These are phyloP conservation scores for Holothuria glaberrima DNA, from an alignment of 35 echinoderm and acorn worm genomes.

Conservation along the genomic window DNA sequence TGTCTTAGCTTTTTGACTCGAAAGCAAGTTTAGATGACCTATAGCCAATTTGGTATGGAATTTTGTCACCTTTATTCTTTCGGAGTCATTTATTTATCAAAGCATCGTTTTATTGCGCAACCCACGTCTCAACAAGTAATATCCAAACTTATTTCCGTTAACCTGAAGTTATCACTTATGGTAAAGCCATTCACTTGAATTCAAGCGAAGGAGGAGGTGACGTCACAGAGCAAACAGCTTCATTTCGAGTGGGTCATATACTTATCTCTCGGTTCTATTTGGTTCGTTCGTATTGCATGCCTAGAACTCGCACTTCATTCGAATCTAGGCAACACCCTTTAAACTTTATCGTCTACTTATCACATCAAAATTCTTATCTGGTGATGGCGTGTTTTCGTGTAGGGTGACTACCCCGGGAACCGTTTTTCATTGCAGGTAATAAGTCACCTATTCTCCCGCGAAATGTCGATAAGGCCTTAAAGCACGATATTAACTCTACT, in stretches of 20 bases:
- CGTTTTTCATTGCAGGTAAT: conserved; percentile 33
- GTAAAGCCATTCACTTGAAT: conserved; percentile 18
- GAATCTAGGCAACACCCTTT: conserved; percentile 2
- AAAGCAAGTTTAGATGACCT: too few species aligned
- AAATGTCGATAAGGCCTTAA: neutral
- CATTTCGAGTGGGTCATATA: conserved; percentile 35
- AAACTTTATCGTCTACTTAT: conserved; percentile 7
- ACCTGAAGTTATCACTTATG: too few species aligned
- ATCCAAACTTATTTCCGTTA: too few species aligned
- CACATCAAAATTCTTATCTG: conserved; percentile 16
- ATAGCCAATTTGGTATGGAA: too few species aligned
- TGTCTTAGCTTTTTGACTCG: too few species aligned
- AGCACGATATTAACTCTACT: neutral
- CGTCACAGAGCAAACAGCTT: conserved; percentile 30
- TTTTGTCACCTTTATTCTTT: too few species aligned
- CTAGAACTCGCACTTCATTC: neutral
- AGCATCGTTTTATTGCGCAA: too few species aligned
- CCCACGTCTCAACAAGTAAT: too few species aligned
- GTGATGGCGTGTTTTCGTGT: neutral
- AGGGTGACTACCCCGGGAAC: conserved; percentile 13
- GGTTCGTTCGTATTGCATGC: neutral
- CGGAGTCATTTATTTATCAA: too few species aligned
- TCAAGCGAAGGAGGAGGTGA: conserved; percentile 38
- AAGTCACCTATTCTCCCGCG: conserved; percentile 31
- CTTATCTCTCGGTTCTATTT: conserved; percentile 9